Evolutionary conservation across 2,888 invertebrate genomes (phyloP), one percentile per base, ranked within the genome.

Genomic region (Sturmia bella): DNA sequence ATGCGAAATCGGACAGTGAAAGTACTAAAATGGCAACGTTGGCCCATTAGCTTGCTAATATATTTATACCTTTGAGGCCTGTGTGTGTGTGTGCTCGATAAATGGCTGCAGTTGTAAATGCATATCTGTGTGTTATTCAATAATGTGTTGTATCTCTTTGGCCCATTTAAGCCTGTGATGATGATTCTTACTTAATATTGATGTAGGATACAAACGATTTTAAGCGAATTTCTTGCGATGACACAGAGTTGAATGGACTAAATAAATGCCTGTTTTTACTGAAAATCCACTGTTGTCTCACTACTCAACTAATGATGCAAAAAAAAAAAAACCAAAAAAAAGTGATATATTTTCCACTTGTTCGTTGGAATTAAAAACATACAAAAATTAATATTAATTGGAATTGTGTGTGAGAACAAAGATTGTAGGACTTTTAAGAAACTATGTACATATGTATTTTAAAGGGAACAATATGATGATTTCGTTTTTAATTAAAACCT

Each of bases 181-280:
- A 7, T 19, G 32, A 19, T 56, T 68, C 13, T 39, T 52, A 37
- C 48, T 24, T 27, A 37, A 52, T 37, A 13, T 17, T 41, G 2
- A 54, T 48, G 69, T 57, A 50, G 69, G 63, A 69, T 69, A 57
- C n/a, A 32, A 59, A 15, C 15, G 43, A n/a, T 12, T 75, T 66
- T 43, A 21, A 50, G 45, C 21, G 56, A 57, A 81, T 48, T 48
- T 78, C 21, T 52, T 45, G 1, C n/a, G 64, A 70, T 82, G 82
- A 82, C 74, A 74, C 73, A 78, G 69, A 73, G 69, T 75, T 70
- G 69, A 80, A 69, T 63, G 72, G n/a, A 73, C 64, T 59, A 57
- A 56, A 48, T 17, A 32, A 32, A 32, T 76, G 21, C 45, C 39
- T 17, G 50, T 52, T 61, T 61, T 21, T 13, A 50, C 43, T 57